Evolutionary conservation across 2,113 vertebrate species (phyloP).

Genomic region (Jaculus jaculus): DNA sequence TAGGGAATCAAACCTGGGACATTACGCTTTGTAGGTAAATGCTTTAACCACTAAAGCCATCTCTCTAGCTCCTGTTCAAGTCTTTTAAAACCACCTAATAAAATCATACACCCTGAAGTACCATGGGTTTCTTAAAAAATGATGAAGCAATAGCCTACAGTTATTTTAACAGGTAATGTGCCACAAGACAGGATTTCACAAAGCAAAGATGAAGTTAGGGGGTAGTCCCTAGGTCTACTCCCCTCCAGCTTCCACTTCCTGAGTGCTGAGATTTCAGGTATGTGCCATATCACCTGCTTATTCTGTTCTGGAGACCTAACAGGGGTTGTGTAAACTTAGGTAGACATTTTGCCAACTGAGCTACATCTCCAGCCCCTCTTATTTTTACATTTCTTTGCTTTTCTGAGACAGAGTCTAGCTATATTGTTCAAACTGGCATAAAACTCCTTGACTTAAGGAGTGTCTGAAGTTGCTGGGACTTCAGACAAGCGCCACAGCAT

Average conservation of each 20-base stretch:
- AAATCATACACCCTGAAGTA: neutral
- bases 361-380: neutral
- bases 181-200: neutral
- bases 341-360: neutral
- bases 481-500: neutral
- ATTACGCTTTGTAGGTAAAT: too few relatives aligned
- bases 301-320: neutral
- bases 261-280: too few relatives aligned
- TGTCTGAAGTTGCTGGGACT: neutral
- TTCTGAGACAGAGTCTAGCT: neutral
- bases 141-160: neutral
- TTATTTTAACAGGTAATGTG: conserved; percentile 2
- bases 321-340: neutral
- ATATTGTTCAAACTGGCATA: neutral
- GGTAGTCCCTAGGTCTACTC: neutral
- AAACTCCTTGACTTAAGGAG: neutral
- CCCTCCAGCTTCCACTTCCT: too few relatives aligned
- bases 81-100: neutral
- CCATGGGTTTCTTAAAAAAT: neutral
- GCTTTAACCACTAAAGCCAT: too few relatives aligned
- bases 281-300: neutral
- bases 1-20: too few relatives aligned
- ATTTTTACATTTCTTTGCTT: neutral
- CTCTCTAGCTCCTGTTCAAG: neutral
- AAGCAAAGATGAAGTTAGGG: neutral